Evolutionary conservation across 1,140 invertebrate species (phyloP).

Genomic region (Bombus waltoni): DNA sequence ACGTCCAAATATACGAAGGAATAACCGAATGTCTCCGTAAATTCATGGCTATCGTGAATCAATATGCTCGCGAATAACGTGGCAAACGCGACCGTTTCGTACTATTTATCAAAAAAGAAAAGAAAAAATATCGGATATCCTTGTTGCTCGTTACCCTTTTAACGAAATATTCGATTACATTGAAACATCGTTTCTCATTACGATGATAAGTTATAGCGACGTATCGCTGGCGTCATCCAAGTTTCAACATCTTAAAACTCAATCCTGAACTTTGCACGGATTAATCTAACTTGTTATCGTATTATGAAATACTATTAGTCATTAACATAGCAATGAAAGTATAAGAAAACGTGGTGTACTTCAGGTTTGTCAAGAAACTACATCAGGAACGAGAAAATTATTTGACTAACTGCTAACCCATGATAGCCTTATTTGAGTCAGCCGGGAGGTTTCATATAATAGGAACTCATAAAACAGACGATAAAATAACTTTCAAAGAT

Average conservation of each 20-base stretch:
- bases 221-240: background rate
- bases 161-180: background rate
- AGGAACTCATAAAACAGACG: too few species aligned
- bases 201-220: too few species aligned
- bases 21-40: constrained; percentile 13
- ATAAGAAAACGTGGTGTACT: too few species aligned
- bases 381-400: too few species aligned
- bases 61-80: background rate
- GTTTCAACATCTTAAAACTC: background rate
- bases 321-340: background rate
- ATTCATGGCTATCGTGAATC: constrained; percentile 10
- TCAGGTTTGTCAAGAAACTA: too few species aligned
- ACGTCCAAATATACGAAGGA: constrained; percentile 20
- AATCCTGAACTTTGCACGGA: background rate
- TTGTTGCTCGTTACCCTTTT: background rate
- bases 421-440: too few species aligned
- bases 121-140: background rate
- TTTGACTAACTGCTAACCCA: too few species aligned
- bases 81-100: background rate
- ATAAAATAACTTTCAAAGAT: too few species aligned
- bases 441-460: too few species aligned
- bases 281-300: background rate
- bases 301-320: background rate
- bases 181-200: background rate
- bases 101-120: background rate